A percentile compares a stretch with the other conserved stretches of the same genome.
Conservation (phyloP, 2,113 vertebrate species). For the Hypocryptadius cinnamomeus region DNA sequence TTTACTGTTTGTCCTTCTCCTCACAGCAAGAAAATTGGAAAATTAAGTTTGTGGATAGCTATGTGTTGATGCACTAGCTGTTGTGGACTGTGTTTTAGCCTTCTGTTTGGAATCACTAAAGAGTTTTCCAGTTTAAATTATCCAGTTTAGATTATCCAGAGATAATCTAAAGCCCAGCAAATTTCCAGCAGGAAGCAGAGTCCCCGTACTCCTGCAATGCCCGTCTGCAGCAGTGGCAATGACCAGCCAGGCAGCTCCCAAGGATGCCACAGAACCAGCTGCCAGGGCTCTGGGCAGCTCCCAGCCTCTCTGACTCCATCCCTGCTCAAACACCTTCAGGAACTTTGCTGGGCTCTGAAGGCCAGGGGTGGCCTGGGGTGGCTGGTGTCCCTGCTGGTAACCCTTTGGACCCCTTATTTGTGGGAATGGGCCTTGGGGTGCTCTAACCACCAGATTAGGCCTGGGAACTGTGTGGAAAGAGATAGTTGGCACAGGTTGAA, state of each 20-base stretch:
- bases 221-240: rapidly evolving
- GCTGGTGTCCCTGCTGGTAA: neutral
- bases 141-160: too few species aligned
- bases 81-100: neutral
- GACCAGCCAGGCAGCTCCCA: neutral
- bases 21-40: neutral
- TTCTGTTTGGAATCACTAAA: neutral
- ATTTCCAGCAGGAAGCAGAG: neutral
- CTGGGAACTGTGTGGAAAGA: neutral
- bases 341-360: neutral
- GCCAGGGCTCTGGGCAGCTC: neutral
- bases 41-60: neutral
- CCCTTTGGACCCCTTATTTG: neutral
- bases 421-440: neutral
- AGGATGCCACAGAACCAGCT: neutral
- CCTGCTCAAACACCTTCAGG: neutral
- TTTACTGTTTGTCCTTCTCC: neutral
- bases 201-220: neutral
- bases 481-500: neutral
- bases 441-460: neutral
- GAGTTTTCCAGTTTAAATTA: neutral
- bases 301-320: neutral
- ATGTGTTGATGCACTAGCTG: neutral
- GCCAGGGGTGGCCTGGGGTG: neutral
- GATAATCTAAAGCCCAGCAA: neutral